These are phyloP conservation scores for Podabrus alpinus DNA, from an alignment of 2,888 invertebrate species.

Conservation along the genomic window DNA sequence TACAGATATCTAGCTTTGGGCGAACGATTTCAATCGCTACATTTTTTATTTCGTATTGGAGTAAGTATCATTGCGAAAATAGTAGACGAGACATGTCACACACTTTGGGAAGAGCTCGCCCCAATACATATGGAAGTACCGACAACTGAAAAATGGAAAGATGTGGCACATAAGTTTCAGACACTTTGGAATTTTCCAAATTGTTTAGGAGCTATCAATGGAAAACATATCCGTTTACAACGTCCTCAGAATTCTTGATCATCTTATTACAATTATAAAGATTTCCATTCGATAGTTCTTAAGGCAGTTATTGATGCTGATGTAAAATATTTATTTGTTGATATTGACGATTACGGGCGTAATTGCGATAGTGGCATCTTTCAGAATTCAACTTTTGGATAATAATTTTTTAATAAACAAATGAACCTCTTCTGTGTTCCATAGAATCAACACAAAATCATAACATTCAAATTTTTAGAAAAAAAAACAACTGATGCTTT, in stretches of 20 bases:
- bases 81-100: constrained; percentile 8
- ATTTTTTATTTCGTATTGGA: constrained; percentile 5
- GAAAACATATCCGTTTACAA: no score
- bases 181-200: no score
- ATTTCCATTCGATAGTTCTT: background rate
- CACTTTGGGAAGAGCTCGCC: constrained; percentile 1
- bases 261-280: background rate
- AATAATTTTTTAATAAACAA: background rate
- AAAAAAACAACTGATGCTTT: no score
- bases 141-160: no score
- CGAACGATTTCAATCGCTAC: constrained; percentile 1
- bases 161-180: no score
- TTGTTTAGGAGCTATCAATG: no score
- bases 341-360: no score
- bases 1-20: constrained; percentile 12
- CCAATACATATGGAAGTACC: no score
- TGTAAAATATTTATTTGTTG: background rate
- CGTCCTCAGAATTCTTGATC: background rate
- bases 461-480: no score
- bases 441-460: no score
- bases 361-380: background rate
- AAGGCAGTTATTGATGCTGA: constrained; percentile 5
- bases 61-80: constrained; percentile 6
- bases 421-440: no score
- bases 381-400: background rate